Conservation (phyloP, 2,888 invertebrate species). For the Girardia tigrina region DNA sequence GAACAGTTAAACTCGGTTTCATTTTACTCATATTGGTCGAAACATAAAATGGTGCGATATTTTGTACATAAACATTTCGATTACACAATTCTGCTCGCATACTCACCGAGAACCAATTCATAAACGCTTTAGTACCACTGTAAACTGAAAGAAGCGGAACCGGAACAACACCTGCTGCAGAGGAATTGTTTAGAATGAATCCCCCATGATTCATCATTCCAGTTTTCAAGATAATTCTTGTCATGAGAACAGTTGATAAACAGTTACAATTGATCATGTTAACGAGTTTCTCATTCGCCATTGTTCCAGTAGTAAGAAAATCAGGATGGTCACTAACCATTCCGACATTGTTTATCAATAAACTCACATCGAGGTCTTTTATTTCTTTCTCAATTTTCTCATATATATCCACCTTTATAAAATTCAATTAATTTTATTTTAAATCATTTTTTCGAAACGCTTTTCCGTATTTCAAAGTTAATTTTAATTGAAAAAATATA, state of each 20-base stretch:
- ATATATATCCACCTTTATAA: neutral
- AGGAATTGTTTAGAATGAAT: neutral
- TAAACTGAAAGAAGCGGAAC: neutral
- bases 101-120: neutral
- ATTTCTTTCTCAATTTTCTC: neutral
- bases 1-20: neutral
- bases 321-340: neutral
- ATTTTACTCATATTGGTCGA: neutral
- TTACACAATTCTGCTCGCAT: neutral
- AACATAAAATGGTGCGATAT: neutral
- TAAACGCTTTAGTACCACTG: neutral
- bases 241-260: slow-evolving; percentile 8
- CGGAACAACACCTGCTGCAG: neutral
- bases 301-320: neutral
- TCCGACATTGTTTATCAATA: slow-evolving; percentile 10
- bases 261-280: neutral
- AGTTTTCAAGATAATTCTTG: neutral
- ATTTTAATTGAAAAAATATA: too few relatives aligned
- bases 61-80: neutral
- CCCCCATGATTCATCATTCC: neutral
- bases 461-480: too few relatives aligned
- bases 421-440: too few relatives aligned
- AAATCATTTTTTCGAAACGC: too few relatives aligned
- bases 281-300: neutral
- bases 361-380: neutral